These are phyloP conservation scores for Megamerina dolium DNA, from an alignment of 2,888 invertebrate species.

Conservation along the genomic window DNA sequence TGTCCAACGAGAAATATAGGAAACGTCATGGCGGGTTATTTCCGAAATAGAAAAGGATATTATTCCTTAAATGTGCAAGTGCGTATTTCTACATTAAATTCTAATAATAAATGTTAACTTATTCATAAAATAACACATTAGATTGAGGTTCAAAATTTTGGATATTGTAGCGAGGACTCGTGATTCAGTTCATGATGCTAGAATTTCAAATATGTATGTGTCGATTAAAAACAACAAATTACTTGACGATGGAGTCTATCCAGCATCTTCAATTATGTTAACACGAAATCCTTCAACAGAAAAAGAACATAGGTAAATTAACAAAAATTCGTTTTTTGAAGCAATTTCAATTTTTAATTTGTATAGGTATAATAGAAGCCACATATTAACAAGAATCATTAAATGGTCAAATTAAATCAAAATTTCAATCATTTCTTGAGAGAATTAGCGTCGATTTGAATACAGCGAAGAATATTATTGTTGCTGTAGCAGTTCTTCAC, in stretches of 20 bases:
- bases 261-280: conserved; percentile 11
- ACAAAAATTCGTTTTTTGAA: background rate
- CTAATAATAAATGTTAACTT: too few species aligned
- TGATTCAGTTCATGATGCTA: too few species aligned
- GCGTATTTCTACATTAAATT: too few species aligned
- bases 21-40: too few species aligned
- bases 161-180: too few species aligned
- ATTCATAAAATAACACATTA: too few species aligned
- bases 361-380: conserved; percentile 12
- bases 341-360: background rate
- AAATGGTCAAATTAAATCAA: conserved; percentile 8
- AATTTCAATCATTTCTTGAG: conserved; percentile 12
- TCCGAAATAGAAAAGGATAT: too few species aligned
- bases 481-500: conserved; percentile 7
- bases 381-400: conserved; percentile 8
- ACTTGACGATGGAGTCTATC: conserved; percentile 14
- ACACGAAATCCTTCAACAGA: conserved; percentile 12
- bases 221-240: too few species aligned
- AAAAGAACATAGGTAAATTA: conserved; percentile 12
- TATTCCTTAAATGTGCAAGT: too few species aligned
- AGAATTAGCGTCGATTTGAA: conserved; percentile 13
- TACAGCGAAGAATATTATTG: conserved; percentile 11
- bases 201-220: too few species aligned
- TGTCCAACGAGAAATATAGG: too few species aligned
- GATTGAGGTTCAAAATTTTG: too few species aligned